Evolutionary conservation across 2,888 invertebrate species (phyloP).

Genomic region (Baccha elongata): DNA sequence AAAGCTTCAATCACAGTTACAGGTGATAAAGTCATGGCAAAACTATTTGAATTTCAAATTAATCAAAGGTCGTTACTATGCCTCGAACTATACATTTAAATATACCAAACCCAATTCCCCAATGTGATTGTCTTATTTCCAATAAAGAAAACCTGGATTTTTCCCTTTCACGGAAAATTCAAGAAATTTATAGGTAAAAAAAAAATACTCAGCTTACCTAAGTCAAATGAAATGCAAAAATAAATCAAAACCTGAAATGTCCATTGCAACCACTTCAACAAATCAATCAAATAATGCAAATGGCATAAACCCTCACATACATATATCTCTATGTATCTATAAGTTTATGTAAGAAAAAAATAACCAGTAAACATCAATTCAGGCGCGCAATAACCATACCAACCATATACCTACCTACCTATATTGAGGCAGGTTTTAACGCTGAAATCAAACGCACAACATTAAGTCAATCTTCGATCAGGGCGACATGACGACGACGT

Average conservation of each 20-base stretch:
- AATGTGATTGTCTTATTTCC: conserved; percentile 5
- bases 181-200: not conserved
- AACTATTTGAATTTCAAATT: not conserved
- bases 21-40: not conserved
- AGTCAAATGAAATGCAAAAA: conserved; percentile 70
- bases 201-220: conserved; percentile 6
- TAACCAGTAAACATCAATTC: not conserved
- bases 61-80: not conserved
- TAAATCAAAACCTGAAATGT: conserved; percentile 73
- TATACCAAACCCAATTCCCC: conserved; percentile 25
- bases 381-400: conserved; percentile 44
- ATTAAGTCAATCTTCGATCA: conserved; percentile 15
- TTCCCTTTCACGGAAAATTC: conserved; percentile 56
- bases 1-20: not conserved
- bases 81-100: not conserved
- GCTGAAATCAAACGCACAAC: conserved; percentile 9
- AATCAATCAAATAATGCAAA: conserved; percentile 73
- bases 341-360: not conserved
- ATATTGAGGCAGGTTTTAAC: conserved; percentile 64
- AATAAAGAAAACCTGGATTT: conserved; percentile 8
- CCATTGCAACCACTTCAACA: conserved; percentile 69
- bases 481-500: conserved; percentile 8
- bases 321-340: not conserved
- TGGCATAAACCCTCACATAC: conserved; percentile 35
- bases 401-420: too few species aligned